These are phyloP conservation scores for Hypotaenidia okinawae DNA, from an alignment of 2,797 vertebrate genomes.

Conservation along the genomic window DNA sequence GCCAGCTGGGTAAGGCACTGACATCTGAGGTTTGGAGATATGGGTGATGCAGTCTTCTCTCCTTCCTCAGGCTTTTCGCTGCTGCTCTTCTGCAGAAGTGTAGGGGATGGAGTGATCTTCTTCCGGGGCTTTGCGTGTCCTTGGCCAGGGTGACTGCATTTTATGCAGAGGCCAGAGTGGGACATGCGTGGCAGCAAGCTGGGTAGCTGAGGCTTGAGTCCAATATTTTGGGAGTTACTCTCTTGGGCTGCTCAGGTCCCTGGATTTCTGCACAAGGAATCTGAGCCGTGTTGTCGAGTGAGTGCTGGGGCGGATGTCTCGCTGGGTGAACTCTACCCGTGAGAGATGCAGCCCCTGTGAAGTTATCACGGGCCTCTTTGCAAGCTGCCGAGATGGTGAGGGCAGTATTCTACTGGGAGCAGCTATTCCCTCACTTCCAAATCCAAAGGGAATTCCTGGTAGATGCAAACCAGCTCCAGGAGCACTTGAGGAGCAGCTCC, in stretches of 20 bases:
- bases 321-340: background rate
- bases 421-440: background rate
- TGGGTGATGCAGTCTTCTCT: rapidly evolving
- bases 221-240: background rate
- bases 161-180: background rate
- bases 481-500: background rate
- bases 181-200: background rate
- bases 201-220: background rate
- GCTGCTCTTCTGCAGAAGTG: background rate
- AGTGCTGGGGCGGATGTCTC: background rate
- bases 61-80: background rate
- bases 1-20: background rate
- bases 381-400: background rate
- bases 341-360: background rate
- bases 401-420: background rate
- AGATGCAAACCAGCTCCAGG: background rate
- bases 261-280: background rate
- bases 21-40: background rate
- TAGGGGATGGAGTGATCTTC: background rate
- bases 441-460: background rate
- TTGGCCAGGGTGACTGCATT: background rate
- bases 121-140: background rate
- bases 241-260: background rate
- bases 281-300: rapidly evolving
- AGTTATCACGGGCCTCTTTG: background rate